These are phyloP conservation scores for Stenodera caucasica DNA, from an alignment of 2,888 invertebrate species.

Conservation along the genomic window DNA sequence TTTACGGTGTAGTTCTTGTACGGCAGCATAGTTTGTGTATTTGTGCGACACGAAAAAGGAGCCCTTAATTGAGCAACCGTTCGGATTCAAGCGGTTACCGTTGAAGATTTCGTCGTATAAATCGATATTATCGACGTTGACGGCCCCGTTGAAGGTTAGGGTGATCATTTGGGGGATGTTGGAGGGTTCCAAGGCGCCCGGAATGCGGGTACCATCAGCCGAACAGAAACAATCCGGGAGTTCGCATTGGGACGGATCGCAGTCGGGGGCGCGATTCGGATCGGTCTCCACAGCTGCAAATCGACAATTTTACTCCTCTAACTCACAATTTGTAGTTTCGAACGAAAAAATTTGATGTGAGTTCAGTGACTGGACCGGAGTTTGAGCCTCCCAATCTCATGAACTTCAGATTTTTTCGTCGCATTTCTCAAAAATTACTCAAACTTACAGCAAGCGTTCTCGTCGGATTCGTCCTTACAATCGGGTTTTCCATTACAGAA, in stretches of 20 bases:
- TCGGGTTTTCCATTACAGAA: slow-evolving; percentile 94
- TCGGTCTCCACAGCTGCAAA: slow-evolving; percentile 86
- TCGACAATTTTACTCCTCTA: no score
- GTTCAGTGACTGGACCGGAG: no score
- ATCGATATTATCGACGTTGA: slow-evolving; percentile 94
- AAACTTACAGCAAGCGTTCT: slow-evolving; percentile 84
- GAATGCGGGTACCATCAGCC: slow-evolving; percentile 85
- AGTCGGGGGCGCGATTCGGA: slow-evolving; percentile 89
- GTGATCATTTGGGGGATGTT: slow-evolving; percentile 93
- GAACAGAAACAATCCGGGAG: slow-evolving; percentile 94
- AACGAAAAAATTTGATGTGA: no score
- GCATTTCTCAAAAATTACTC: no score
- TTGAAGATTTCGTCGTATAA: slow-evolving; percentile 91
- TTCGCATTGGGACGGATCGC: slow-evolving; percentile 82
- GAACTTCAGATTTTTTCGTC: no score
- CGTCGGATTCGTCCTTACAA: slow-evolving; percentile 85
- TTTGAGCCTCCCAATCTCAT: no score
- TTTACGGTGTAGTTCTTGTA: slow-evolving; percentile 86
- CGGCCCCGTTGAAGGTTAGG: slow-evolving; percentile 92
- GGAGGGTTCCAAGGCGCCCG: slow-evolving; percentile 80
- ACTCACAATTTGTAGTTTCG: no score
- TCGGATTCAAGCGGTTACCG: slow-evolving; percentile 86
- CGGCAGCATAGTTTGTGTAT: slow-evolving; percentile 91
- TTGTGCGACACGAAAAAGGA: slow-evolving; percentile 93
- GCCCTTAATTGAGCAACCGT: slow-evolving; percentile 90